These are phyloP conservation scores for Python bivittatus DNA, from an alignment of 2,113 vertebrate species.

Conservation along the genomic window DNA sequence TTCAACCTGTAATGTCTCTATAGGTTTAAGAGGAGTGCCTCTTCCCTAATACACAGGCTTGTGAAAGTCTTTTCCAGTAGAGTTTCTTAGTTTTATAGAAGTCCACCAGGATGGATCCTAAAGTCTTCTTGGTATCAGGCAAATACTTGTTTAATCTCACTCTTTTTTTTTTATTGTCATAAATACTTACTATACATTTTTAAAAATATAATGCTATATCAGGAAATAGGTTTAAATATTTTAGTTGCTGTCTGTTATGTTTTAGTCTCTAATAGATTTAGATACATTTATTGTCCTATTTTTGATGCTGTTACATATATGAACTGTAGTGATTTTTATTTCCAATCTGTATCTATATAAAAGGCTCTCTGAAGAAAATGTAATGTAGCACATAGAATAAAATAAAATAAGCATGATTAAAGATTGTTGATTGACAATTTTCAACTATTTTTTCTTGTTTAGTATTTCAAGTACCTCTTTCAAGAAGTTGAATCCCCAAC, in stretches of 20 bases:
- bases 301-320: not conserved
- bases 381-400: not conserved
- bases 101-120: not conserved
- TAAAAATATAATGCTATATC: not conserved
- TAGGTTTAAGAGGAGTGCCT: not conserved
- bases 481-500: slow-evolving; percentile 89
- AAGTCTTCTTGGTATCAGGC: not conserved
- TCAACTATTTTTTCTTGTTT: slow-evolving; percentile 51
- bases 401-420: slow-evolving; percentile 2
- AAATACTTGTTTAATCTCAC: not conserved
- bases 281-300: not conserved
- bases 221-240: not conserved
- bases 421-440: slow-evolving; percentile 27
- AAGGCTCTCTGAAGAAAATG: not conserved
- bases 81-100: not conserved
- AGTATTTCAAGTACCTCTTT: slow-evolving; percentile 96
- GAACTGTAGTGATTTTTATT: not conserved
- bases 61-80: not conserved
- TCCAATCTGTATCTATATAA: not conserved
- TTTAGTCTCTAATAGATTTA: not conserved
- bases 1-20: not conserved
- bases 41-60: not conserved
- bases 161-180: not conserved
- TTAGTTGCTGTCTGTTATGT: not conserved
- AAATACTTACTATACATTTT: not conserved